phyloP scores from a whole-genome alignment of 2,113 vertebrate genomes.

The Galemys pyrenaicus region DNA sequence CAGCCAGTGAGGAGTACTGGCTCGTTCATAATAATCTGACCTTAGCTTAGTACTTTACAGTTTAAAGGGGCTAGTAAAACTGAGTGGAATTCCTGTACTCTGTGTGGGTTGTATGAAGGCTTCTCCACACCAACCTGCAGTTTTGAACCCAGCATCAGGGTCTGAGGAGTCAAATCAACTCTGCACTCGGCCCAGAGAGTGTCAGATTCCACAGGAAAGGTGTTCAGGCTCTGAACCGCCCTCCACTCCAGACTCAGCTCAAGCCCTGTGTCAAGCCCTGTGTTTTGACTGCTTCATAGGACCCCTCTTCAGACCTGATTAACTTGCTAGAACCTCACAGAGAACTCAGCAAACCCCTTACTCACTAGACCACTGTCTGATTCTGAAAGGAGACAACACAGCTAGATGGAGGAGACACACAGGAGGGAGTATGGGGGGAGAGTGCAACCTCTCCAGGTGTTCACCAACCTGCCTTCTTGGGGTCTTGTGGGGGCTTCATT shows the following conservation, averaged over 20 bases:
- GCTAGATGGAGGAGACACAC: neutral
- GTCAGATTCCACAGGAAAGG: neutral
- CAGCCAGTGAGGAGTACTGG: rapidly evolving
- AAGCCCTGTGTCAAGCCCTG: no score
- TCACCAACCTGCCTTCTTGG: no score
- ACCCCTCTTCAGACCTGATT: neutral
- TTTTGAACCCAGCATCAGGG: neutral
- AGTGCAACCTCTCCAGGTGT: neutral
- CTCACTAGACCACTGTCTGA: neutral
- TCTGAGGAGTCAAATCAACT: neutral
- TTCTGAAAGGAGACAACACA: neutral
- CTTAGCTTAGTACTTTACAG: no score
- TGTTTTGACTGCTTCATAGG: neutral
- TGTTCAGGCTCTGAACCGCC: neutral
- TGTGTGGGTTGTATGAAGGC: neutral
- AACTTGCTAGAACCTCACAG: neutral
- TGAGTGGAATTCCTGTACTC: no score
- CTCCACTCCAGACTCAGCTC: neutral
- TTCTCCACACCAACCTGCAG: neutral
- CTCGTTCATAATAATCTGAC: rapidly evolving
- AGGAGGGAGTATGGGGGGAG: neutral
- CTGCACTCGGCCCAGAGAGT: neutral
- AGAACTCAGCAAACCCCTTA: neutral
- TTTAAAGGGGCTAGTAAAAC: no score
- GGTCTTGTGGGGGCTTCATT: neutral